Evolutionary conservation across 2,888 invertebrate genomes (phyloP).

Genomic region (Archips crataeganus): DNA sequence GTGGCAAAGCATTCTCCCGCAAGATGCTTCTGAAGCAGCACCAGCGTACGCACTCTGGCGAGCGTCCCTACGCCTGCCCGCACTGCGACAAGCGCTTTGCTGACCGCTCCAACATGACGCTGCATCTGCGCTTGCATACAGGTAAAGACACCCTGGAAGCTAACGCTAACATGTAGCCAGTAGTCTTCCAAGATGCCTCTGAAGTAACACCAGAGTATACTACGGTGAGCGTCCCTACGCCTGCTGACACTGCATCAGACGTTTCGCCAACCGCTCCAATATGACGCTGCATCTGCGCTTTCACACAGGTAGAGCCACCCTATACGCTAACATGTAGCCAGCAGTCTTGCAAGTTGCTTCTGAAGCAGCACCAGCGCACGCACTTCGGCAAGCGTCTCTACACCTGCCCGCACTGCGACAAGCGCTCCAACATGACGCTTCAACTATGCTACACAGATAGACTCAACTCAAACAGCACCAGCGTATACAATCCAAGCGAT

Average conservation of each 20-base stretch:
- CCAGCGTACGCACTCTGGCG: conserved; percentile 92
- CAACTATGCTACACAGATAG: conserved; percentile 91
- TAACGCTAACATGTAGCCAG: background rate
- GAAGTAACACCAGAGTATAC: conserved; percentile 81
- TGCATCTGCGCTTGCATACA: conserved; percentile 92
- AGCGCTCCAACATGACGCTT: conserved; percentile 94
- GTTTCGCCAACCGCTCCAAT: conserved; percentile 93
- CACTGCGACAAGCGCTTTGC: conserved; percentile 94
- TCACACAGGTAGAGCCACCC: conserved; percentile 87
- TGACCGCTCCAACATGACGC: conserved; percentile 93
- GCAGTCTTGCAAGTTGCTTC: conserved; percentile 86
- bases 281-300: conserved; percentile 93
- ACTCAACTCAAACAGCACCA: background rate
- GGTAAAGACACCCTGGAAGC: conserved; percentile 66
- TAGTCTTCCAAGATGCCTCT: conserved; percentile 89
- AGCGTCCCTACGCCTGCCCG: conserved; percentile 92
- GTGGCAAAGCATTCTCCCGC: conserved; percentile 93
- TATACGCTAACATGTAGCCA: background rate
- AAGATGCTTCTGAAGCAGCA: conserved; percentile 95
- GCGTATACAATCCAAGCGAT: too few relatives aligned
- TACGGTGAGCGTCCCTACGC: conserved; percentile 93
- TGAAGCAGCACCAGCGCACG: conserved; percentile 93
- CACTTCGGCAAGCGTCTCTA: conserved; percentile 94
- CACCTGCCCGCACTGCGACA: conserved; percentile 92
- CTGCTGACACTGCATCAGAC: conserved; percentile 92